Percentiles rank a stretch among this genome's conserved stretches.
phyloP scores from a whole-genome alignment of 2,797 vertebrate species.

The Urosaurus nigricauda region DNA sequence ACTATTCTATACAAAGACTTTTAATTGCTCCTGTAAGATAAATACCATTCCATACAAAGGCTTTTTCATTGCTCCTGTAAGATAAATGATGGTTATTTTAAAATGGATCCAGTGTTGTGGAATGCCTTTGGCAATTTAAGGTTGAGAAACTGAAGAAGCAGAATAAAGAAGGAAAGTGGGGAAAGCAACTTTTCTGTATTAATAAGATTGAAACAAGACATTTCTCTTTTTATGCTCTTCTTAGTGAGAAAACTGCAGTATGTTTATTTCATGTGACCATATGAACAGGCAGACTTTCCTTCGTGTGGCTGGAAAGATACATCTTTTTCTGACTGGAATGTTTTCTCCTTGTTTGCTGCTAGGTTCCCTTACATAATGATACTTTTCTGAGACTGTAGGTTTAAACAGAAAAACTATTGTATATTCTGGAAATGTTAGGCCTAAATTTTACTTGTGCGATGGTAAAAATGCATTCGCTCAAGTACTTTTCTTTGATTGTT shows the following conservation, averaged over 20 bases:
- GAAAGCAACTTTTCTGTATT: background rate
- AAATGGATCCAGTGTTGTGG: background rate
- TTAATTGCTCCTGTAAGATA: background rate
- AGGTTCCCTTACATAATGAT: constrained; percentile 3
- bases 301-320: constrained; percentile 30
- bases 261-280: background rate
- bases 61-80: background rate
- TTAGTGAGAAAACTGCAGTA: background rate
- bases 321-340: background rate
- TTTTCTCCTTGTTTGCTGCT: constrained; percentile 10
- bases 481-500: background rate
- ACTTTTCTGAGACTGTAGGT: constrained; percentile 45
- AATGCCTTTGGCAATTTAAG: background rate
- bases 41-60: background rate
- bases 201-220: background rate
- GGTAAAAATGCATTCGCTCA: background rate
- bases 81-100: background rate
- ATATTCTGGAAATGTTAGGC: background rate
- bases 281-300: constrained; percentile 13
- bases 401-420: constrained; percentile 26
- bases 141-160: background rate
- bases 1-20: background rate
- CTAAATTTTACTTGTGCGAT: background rate
- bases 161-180: background rate
- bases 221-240: background rate